These are phyloP conservation scores for Morus bassanus DNA, from an alignment of 2,797 vertebrate species.

Conservation along the genomic window DNA sequence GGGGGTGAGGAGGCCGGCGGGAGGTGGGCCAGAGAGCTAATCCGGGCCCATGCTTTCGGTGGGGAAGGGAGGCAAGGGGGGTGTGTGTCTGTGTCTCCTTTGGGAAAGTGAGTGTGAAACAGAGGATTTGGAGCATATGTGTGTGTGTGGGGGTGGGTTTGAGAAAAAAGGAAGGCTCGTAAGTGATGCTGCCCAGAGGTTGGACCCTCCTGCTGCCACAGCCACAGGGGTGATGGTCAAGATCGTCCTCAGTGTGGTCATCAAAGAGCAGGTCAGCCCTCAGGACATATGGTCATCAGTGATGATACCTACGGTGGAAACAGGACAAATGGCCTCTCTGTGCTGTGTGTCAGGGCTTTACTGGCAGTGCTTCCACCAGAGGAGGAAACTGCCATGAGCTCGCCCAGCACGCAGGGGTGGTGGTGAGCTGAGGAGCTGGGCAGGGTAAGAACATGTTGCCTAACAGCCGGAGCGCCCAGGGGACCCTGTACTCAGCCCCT, in stretches of 20 bases:
- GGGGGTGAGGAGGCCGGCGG: neutral
- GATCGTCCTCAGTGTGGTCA: neutral
- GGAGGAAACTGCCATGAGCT: neutral
- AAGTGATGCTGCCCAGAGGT: neutral
- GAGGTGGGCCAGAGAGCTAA: neutral
- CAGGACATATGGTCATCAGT: neutral
- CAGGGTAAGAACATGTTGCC: neutral
- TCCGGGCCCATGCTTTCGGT: neutral
- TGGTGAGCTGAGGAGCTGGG: neutral
- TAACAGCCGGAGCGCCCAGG: neutral
- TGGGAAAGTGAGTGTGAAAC: neutral
- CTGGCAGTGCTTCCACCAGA: neutral
- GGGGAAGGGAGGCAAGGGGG: neutral
- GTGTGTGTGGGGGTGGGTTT: fast-evolving
- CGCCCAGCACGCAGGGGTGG: neutral
- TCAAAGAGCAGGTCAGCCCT: neutral
- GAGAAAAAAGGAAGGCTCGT: neutral
- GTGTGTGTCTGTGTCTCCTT: neutral
- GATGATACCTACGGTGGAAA: neutral
- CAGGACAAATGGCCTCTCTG: neutral
- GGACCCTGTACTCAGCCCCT: neutral
- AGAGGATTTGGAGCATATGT: neutral
- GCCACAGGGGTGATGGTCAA: neutral
- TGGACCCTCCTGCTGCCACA: neutral
- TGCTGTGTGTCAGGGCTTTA: neutral